phyloP scores from a whole-genome alignment of 1,140 invertebrate species.

The Drosophila novamexicana region DNA sequence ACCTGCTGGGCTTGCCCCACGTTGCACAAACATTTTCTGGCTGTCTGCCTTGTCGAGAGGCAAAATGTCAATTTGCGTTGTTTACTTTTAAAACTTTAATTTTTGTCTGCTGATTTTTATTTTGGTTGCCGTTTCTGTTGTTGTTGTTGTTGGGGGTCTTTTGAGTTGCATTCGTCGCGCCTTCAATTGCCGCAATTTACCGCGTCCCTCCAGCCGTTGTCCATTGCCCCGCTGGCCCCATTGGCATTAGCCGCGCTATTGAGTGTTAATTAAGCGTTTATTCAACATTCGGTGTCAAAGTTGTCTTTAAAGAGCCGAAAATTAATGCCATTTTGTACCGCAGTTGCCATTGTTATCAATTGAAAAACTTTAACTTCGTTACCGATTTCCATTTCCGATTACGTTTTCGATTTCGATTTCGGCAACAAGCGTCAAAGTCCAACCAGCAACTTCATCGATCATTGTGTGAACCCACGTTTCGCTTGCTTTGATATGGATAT shows the following conservation, averaged over 20 bases:
- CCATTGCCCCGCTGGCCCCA: slow-evolving; percentile 20
- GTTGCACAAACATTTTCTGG: slow-evolving; percentile 45
- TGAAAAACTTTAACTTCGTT: slow-evolving; percentile 45
- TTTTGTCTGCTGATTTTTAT: slow-evolving; percentile 46
- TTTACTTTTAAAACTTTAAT: slow-evolving; percentile 73
- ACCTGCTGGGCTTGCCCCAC: slow-evolving; percentile 78
- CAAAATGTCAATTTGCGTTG: slow-evolving; percentile 80
- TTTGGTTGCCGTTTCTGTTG: slow-evolving; percentile 28
- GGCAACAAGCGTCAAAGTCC: slow-evolving; percentile 58
- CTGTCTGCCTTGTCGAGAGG: slow-evolving; percentile 61
- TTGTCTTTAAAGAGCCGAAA: slow-evolving; percentile 74
- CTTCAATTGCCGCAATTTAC: slow-evolving; percentile 72
- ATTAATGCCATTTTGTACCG: slow-evolving; percentile 71
- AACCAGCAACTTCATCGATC: slow-evolving; percentile 74
- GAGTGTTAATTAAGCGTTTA: slow-evolving; percentile 83
- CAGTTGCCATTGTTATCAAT: slow-evolving; percentile 74
- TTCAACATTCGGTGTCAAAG: slow-evolving; percentile 76
- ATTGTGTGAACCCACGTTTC: slow-evolving; percentile 26
- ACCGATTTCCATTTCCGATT: slow-evolving; percentile 19
- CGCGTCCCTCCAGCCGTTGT: neutral
- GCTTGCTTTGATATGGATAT: slow-evolving; percentile 46
- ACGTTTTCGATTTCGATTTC: slow-evolving; percentile 47
- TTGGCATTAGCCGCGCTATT: slow-evolving; percentile 69
- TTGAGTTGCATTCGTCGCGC: slow-evolving; percentile 79
- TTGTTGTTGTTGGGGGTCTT: slow-evolving; percentile 26